These are phyloP conservation scores for Pantherophis alleghaniensis DNA, from an alignment of 2,797 vertebrate genomes.

Conservation along the genomic window DNA sequence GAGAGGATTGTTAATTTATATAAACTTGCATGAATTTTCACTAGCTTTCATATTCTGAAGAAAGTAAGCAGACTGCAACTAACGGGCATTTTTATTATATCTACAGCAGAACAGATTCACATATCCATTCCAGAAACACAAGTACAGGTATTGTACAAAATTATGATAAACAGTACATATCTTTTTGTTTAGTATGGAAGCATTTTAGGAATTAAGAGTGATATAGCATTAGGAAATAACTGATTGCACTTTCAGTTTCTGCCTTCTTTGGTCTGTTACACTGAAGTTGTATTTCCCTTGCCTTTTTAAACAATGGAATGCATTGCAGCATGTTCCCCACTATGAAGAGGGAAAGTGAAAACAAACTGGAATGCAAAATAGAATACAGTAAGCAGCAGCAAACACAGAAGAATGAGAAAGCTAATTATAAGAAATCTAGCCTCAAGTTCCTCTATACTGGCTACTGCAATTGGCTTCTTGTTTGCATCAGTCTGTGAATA, in stretches of 20 bases:
- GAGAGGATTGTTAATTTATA: background rate
- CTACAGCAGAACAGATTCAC: conserved; percentile 56
- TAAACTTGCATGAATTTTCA: background rate
- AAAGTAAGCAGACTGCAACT: background rate
- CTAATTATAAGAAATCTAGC: no score
- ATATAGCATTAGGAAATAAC: background rate
- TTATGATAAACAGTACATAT: background rate
- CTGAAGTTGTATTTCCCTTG: background rate
- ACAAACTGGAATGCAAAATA: background rate
- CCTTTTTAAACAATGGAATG: background rate
- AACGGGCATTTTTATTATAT: conserved; percentile 28
- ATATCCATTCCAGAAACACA: conserved; percentile 68
- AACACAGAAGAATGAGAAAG: background rate
- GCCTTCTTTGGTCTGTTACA: background rate
- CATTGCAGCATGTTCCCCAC: background rate
- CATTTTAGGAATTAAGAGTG: background rate
- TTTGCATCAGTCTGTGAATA: background rate
- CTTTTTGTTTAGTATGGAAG: background rate
- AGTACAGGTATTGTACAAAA: conserved; percentile 53
- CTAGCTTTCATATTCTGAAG: background rate
- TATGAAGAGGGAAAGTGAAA: background rate
- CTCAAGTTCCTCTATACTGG: background rate
- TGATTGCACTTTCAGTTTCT: background rate
- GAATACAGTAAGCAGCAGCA: background rate
- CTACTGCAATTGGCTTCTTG: background rate